phyloP scores from a whole-genome alignment of 2,113 vertebrate species.

The Cnemophilus loriae region DNA sequence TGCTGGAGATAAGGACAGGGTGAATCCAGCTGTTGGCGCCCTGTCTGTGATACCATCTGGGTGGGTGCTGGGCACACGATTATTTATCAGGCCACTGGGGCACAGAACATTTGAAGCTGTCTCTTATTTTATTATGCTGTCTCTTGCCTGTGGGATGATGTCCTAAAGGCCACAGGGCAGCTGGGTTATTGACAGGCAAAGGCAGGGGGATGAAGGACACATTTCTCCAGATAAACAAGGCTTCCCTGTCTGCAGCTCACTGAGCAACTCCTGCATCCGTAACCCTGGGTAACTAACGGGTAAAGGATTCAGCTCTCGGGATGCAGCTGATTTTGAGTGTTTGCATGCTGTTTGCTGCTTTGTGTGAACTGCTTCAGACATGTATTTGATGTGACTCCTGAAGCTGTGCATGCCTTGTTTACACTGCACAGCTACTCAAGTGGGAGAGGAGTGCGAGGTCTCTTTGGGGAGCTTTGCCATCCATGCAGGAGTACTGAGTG shows the following conservation, averaged over 20 bases:
- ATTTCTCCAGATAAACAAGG: not conserved
- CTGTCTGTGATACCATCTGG: not conserved
- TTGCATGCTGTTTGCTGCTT: not conserved
- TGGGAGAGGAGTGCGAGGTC: not conserved
- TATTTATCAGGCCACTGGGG: not conserved
- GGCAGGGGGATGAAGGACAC: not conserved
- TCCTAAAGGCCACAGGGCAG: not conserved
- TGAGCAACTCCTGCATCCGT: not conserved
- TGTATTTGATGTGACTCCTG: not conserved
- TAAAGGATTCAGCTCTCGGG: not conserved
- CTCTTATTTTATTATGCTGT: no score
- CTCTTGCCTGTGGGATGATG: not conserved
- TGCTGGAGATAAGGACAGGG: not conserved
- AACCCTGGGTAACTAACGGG: not conserved
- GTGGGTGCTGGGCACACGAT: not conserved
- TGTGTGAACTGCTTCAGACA: not conserved
- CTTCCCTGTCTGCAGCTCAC: not conserved
- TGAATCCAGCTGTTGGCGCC: not conserved
- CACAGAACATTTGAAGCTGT: not conserved
- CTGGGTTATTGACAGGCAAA: not conserved
- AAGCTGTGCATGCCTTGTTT: not conserved
- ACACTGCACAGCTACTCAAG: accelerated
- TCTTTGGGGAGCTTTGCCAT: not conserved
- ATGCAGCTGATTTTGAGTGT: not conserved
- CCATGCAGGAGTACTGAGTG: not conserved